Evolutionary conservation across 2,113 vertebrate genomes (phyloP).

Genomic region (Furnarius figulus): DNA sequence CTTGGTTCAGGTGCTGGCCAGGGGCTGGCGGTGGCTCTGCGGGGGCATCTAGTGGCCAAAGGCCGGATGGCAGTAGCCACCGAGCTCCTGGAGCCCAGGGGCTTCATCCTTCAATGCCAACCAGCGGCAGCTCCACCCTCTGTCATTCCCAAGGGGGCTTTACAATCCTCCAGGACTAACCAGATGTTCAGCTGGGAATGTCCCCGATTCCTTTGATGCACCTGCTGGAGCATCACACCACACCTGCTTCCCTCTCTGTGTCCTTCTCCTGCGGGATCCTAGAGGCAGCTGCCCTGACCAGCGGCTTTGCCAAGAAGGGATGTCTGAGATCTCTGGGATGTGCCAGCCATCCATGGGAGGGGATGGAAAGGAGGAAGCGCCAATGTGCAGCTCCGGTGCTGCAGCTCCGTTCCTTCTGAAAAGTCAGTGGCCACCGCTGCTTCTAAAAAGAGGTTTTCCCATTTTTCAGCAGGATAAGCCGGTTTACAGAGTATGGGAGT

Average conservation of each 20-base stretch:
- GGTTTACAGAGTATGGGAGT: neutral
- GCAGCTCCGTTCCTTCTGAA: fast-evolving
- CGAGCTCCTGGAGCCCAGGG: neutral
- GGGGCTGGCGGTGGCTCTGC: neutral
- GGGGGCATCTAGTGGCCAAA: neutral
- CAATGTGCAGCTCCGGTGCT: neutral
- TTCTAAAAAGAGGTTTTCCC: neutral
- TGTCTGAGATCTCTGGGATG: too few relatives aligned
- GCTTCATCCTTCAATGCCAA: neutral
- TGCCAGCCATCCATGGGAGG: neutral
- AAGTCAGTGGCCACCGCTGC: neutral
- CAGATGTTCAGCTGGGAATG: neutral
- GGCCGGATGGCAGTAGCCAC: neutral
- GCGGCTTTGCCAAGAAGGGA: neutral
- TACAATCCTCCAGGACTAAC: neutral
- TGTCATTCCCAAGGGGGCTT: neutral
- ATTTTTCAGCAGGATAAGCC: neutral
- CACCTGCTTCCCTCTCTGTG: too few relatives aligned
- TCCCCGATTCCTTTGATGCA: neutral
- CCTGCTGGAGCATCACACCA: neutral
- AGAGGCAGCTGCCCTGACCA: neutral
- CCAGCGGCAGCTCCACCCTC: neutral
- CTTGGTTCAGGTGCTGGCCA: neutral
- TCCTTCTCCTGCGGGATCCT: neutral
- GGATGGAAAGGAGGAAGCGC: neutral